Conservation (phyloP, 2,113 vertebrate species). For the Barbus barbus region DNA sequence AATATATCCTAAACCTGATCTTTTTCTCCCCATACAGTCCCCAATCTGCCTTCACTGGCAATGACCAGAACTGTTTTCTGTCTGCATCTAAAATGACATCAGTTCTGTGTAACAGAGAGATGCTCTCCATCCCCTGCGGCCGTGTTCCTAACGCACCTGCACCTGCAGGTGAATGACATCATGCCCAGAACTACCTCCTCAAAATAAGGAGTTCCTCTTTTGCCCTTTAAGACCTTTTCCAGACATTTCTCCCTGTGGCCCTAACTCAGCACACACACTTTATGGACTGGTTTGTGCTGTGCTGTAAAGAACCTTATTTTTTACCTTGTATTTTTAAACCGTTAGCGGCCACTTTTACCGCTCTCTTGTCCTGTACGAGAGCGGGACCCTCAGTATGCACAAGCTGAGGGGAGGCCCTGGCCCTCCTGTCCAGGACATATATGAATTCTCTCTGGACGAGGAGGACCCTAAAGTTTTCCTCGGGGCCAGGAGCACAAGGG, state of each 20-base stretch:
- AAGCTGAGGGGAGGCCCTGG: slow-evolving; percentile 49
- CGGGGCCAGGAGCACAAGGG: slow-evolving; percentile 46
- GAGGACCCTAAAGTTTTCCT: slow-evolving; percentile 62
- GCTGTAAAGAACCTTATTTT: slow-evolving; percentile 5
- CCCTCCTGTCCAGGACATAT: slow-evolving; percentile 56
- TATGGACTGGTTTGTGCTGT: slow-evolving; percentile 44
- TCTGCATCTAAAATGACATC: slow-evolving; percentile 37
- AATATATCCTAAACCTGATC: background rate
- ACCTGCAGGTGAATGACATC: slow-evolving; percentile 45
- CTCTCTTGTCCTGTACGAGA: slow-evolving; percentile 16
- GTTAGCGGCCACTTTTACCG: background rate
- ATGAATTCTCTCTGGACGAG: slow-evolving; percentile 60
- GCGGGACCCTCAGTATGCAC: slow-evolving; percentile 63
- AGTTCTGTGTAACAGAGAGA: slow-evolving; percentile 54
- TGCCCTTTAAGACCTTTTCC: background rate
- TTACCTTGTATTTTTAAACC: slow-evolving; percentile 2
- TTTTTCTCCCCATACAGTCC: background rate
- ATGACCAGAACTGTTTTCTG: slow-evolving; percentile 46
- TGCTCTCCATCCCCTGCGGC: slow-evolving; percentile 43
- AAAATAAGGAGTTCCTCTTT: slow-evolving; percentile 1
- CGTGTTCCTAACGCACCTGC: slow-evolving; percentile 29
- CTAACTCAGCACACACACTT: slow-evolving; percentile 1
- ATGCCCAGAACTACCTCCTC: slow-evolving; percentile 1
- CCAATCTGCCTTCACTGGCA: background rate
- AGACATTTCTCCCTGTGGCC: background rate